Percentiles rank a stretch among this genome's conserved stretches.
These are phyloP conservation scores for Caranx melampygus DNA, from an alignment of 2,113 vertebrate genomes.

Conservation along the genomic window DNA sequence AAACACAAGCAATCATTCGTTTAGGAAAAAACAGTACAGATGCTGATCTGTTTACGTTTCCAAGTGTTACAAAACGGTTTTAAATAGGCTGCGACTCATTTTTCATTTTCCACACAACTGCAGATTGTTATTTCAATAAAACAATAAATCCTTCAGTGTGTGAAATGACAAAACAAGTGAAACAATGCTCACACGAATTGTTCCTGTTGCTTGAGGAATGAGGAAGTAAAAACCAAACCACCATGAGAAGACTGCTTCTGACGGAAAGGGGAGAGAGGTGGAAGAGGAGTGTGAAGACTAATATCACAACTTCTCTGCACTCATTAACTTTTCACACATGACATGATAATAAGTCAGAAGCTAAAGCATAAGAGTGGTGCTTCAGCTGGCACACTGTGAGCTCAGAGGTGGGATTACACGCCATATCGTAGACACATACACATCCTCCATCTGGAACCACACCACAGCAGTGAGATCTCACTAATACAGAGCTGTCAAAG, in stretches of 20 bases:
- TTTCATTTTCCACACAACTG: background rate
- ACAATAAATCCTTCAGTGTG: background rate
- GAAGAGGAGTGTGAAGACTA: background rate
- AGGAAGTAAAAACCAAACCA: background rate
- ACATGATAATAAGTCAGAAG: background rate
- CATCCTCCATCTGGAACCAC: slow-evolving; percentile 1
- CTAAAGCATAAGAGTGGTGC: background rate
- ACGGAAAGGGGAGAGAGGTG: background rate
- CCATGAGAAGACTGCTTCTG: background rate
- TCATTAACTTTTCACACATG: slow-evolving; percentile 57
- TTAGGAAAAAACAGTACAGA: background rate
- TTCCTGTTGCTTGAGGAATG: background rate
- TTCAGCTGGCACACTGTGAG: background rate
- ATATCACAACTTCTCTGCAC: slow-evolving; percentile 43
- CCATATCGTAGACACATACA: background rate
- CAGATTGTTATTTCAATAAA: background rate
- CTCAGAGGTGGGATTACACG: slow-evolving; percentile 34
- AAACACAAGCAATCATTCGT: background rate
- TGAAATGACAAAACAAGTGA: background rate
- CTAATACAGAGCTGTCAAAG: slow-evolving; percentile 15
- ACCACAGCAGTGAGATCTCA: slow-evolving; percentile 10
- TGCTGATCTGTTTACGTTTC: background rate
- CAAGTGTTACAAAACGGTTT: background rate
- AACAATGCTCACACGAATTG: background rate
- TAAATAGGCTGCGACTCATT: background rate